phyloP scores from a whole-genome alignment of 2,113 vertebrate species.

The Phainopepla nitens region DNA sequence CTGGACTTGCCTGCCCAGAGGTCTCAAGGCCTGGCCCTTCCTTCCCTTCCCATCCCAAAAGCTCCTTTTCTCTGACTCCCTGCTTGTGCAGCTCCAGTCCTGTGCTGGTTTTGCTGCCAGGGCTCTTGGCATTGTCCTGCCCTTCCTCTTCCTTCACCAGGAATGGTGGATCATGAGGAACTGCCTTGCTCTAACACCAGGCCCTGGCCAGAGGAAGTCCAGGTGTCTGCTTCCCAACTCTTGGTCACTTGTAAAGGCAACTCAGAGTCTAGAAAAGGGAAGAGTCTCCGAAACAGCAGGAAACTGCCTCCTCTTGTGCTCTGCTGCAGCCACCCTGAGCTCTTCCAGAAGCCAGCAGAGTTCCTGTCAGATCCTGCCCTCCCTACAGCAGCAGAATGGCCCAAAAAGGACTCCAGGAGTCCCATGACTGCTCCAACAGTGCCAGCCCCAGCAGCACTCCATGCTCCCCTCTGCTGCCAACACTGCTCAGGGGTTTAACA shows the following conservation, averaged over 20 bases:
- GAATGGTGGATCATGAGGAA: rapidly evolving
- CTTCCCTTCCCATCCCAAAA: neutral
- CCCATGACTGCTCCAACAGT: neutral
- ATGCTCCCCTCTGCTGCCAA: neutral
- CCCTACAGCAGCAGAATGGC: neutral
- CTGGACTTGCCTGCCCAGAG: neutral
- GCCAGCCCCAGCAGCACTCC: neutral
- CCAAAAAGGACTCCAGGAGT: neutral
- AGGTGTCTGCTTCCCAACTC: rapidly evolving
- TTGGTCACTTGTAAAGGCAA: neutral
- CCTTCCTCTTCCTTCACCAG: rapidly evolving
- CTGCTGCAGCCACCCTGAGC: neutral
- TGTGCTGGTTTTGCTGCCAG: neutral
- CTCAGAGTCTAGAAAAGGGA: neutral
- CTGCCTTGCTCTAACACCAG: neutral
- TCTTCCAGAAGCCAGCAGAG: neutral
- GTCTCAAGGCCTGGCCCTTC: neutral
- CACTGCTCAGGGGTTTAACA: neutral
- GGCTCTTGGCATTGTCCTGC: neutral
- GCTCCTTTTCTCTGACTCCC: neutral
- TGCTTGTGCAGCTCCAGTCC: neutral
- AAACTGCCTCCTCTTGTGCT: rapidly evolving
- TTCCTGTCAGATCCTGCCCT: neutral
- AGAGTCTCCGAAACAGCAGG: neutral
- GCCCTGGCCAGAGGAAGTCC: neutral